A percentile compares a stretch with the other conserved stretches of the same genome.
phyloP scores from a whole-genome alignment of 2,888 invertebrate genomes.

The Drosophila aldrichi region DNA sequence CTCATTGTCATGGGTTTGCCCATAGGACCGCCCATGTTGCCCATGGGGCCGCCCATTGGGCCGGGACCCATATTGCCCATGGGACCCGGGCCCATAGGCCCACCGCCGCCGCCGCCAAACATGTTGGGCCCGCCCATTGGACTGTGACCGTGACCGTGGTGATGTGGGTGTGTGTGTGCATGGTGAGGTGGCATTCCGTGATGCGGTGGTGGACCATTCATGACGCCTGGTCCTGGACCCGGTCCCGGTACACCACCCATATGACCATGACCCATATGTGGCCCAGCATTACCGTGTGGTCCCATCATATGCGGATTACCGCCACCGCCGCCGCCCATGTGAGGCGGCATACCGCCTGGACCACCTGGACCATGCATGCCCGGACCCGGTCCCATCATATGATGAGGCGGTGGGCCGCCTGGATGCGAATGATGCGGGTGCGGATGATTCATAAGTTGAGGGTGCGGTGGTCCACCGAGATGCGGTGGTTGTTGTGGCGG shows the following conservation, averaged over 20 bases:
- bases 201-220: constrained; percentile 80
- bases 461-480: constrained; percentile 77
- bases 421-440: constrained; percentile 74
- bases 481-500: constrained; percentile 82
- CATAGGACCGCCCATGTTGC: constrained; percentile 77
- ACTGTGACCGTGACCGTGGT: constrained; percentile 63
- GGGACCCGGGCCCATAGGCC: constrained; percentile 80
- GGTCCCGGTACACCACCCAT: constrained; percentile 82
- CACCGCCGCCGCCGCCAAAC: constrained; percentile 71
- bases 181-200: constrained; percentile 72
- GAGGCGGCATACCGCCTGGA: constrained; percentile 74
- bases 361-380: constrained; percentile 75
- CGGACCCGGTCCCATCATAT: constrained; percentile 79
- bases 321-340: constrained; percentile 71
- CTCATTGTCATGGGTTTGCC: constrained; percentile 95
- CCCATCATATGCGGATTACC: constrained; percentile 78
- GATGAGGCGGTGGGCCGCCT: constrained; percentile 80
- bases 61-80: constrained; percentile 78
- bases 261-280: constrained; percentile 78
- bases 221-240: constrained; percentile 76
- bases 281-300: constrained; percentile 73
- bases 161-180: constrained; percentile 64
- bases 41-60: constrained; percentile 79
- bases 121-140: constrained; percentile 79
- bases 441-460: constrained; percentile 82